Percentiles rank a stretch among this genome's conserved stretches.
Evolutionary conservation across 2,888 invertebrate genomes (phyloP).

Genomic region (Rotaria magnacalcarata): DNA sequence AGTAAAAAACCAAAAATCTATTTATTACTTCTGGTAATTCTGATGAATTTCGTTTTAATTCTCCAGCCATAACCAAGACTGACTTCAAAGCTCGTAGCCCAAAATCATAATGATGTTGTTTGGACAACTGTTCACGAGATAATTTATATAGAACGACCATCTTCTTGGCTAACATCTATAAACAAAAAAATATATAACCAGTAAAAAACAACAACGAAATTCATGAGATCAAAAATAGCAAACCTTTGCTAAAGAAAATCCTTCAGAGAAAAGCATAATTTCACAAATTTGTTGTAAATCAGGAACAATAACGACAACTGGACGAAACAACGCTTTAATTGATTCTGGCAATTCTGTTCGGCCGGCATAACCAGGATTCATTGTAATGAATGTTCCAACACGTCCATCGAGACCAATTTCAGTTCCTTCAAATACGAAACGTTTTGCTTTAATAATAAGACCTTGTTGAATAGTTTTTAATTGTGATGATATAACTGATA

Average conservation of each 20-base stretch:
- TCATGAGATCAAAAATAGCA: slow-evolving; percentile 19
- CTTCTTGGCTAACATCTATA: slow-evolving; percentile 73
- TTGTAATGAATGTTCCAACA: slow-evolving; percentile 86
- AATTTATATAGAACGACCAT: slow-evolving; percentile 85
- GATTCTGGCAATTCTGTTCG: slow-evolving; percentile 85
- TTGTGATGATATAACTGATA: slow-evolving; percentile 86
- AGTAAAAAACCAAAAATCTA: not conserved
- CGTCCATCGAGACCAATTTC: slow-evolving; percentile 77
- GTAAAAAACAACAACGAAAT: not conserved
- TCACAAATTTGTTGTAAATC: slow-evolving; percentile 85
- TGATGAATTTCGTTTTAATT: slow-evolving; percentile 72
- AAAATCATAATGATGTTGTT: slow-evolving; percentile 89
- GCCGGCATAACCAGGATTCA: slow-evolving; percentile 89
- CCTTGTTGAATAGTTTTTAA: slow-evolving; percentile 81
- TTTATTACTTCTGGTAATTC: slow-evolving; percentile 69
- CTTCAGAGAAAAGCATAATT: slow-evolving; percentile 84
- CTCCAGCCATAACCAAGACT: slow-evolving; percentile 83
- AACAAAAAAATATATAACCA: not conserved
- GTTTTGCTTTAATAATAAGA: slow-evolving; percentile 69
- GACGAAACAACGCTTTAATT: slow-evolving; percentile 54
- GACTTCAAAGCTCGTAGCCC: slow-evolving; percentile 83
- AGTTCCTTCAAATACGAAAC: slow-evolving; percentile 78
- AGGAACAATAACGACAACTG: slow-evolving; percentile 84
- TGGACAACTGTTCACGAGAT: slow-evolving; percentile 79
- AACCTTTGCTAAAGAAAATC: slow-evolving; percentile 80